Base-by-base conservation (phyloP, 2,113 vertebrate genomes). In the Solea senegalensis region DNA sequence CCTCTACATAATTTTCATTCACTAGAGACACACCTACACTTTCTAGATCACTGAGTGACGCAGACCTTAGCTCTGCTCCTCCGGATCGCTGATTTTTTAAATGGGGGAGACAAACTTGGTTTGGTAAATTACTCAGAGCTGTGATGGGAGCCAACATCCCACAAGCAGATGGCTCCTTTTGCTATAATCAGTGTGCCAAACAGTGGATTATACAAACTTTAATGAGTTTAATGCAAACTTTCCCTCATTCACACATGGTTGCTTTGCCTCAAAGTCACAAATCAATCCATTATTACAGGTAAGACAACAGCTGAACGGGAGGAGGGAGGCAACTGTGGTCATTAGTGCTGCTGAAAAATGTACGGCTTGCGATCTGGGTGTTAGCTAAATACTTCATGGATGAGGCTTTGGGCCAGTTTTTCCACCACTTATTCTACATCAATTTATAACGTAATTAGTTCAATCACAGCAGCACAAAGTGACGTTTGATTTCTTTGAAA, bases 151-250 rank as follows among this genome's bases (percentile, higher is more conserved):
- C 69, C 15, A 7, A 3, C 5, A 45, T 91, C 80, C 91, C 92
- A 57, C 52, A 85, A 93, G 91, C 93, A 93, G 93, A 93, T 94
- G 92, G 91, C 89, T 90, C 74, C 75, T 86, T 87, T 90, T 79
- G 75, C 86, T 65, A 74, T 88, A 85, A 92, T 91, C 88, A 87
- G 81, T 78, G 78, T 67, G 74, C 89, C 90, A 88, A 93, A 92
- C 89, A 90, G 86, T 86, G 84, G 85, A 86, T 92, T 80, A 90
- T 87, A 80, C 84, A 90, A 93, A 92, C 90, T 93, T 92, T 90
- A 92, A 92, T 92, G 86, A 92, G 87, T 92, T 92, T 83, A 92
- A 89, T 89, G 79, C 80, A 82, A 93, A 91, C 88, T 92, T 92
- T 90, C 71, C 72, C 76, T 80, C 60, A 15, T 48, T 82, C 64